Conservation (phyloP, 2,888 invertebrate genomes). For the Spilosoma lubricipeda region DNA sequence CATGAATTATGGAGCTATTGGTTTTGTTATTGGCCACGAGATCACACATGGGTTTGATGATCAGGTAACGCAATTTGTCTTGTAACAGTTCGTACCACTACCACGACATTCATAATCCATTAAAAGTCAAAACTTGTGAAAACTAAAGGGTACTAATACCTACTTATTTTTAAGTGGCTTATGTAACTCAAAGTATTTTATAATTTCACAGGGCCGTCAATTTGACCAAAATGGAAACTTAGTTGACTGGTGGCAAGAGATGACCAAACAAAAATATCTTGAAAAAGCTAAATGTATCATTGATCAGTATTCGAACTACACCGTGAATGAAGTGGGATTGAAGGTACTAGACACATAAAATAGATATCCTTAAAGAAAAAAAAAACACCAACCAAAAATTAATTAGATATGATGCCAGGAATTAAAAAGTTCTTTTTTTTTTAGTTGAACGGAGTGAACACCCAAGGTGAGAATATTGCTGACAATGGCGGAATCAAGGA, state of each 20-base stretch:
- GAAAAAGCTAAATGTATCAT: constrained; percentile 96
- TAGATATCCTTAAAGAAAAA: background rate
- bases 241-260: constrained; percentile 96
- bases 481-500: constrained; percentile 98
- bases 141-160: background rate
- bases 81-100: background rate
- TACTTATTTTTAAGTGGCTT: background rate
- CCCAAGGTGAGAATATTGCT: constrained; percentile 97
- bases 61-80: constrained; percentile 77
- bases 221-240: constrained; percentile 97
- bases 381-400: background rate
- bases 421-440: background rate
- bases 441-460: constrained; percentile 95
- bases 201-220: constrained; percentile 90
- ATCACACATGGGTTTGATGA: constrained; percentile 97
- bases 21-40: constrained; percentile 96
- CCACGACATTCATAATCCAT: background rate
- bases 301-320: constrained; percentile 96
- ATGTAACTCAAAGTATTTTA: background rate
- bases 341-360: constrained; percentile 84
- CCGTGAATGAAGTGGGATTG: constrained; percentile 90
- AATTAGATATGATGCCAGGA: background rate
- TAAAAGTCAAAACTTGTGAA: background rate
- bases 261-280: constrained; percentile 93
- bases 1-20: constrained; percentile 97